Base-by-base conservation (phyloP, 30 jellyfish, hydroid and myxozoan species). In the Morbakka virulenta region DNA sequence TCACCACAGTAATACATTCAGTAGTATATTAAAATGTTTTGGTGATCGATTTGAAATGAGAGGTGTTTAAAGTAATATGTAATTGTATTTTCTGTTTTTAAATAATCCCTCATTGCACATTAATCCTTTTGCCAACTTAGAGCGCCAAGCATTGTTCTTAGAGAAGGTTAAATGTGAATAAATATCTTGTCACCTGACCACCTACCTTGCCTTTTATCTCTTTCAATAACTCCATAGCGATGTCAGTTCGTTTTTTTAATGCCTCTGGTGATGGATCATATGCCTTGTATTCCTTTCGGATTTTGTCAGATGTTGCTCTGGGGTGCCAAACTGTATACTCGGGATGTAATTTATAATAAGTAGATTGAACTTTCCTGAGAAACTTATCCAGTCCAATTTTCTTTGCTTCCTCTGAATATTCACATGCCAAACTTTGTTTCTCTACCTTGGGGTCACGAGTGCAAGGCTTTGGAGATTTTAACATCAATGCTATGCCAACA, bases 271-370 rank as follows among this genome's bases (percentile, higher is more conserved):
- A 71, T 32, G 95, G 97, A 30, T 89, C 94, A 72, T 82, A 84
- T 24, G 87, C 93, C 25, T 76, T 76, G 52, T 81, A 89, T 6
- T 84, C 83, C 30, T 85, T 48, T n/a, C n/a, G n/a, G n/a, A n/a
- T n/a, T 17, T 74, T 86, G 67, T 53, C 94, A 1, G 81, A 9
- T 0, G 70, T 34, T 21, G 90, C 74, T 6, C 35, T 67, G 3
- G 97, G 97, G 57, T 83, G 86, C 95, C 96, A 89, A 12, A 91
- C 97, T 0, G 79, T 84, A 29, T 89, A 87, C 50, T 89, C 94
- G 0, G 95, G 97, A 32, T 74, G 89, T 20, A 57, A 74, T 36
- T 49, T 67, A 49, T 82, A 82, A 62, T 76, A 89, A 21, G 36
- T 67, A 11, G 72, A 81, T 30, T 64, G 83, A 25, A 89, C 90